Evolutionary conservation across 2,888 invertebrate species (phyloP).

Genomic region (Machimus rusticus): DNA sequence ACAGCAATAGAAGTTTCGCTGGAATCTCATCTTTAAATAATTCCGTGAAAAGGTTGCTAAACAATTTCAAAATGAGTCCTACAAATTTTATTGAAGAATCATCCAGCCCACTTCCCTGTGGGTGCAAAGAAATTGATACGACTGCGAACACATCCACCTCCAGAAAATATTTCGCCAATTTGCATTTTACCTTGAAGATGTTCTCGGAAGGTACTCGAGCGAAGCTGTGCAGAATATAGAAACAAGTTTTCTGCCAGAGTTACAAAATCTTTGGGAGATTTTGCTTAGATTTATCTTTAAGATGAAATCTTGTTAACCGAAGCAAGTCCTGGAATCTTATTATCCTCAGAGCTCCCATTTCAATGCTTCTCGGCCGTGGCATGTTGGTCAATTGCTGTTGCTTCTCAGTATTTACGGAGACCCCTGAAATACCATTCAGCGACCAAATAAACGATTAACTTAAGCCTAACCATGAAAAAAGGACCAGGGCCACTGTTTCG

Average conservation of each 20-base stretch:
- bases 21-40: neutral
- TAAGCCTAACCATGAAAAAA: slow-evolving; percentile 42
- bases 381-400: slow-evolving; percentile 38
- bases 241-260: neutral
- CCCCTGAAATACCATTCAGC: slow-evolving; percentile 34
- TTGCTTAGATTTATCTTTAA: slow-evolving; percentile 25
- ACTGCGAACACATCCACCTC: neutral
- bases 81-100: neutral
- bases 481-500: neutral
- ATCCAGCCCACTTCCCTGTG: neutral
- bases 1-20: neutral
- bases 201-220: neutral
- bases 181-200: neutral
- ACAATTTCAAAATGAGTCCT: neutral
- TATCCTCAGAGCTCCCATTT: slow-evolving; percentile 38
- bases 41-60: neutral
- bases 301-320: slow-evolving; percentile 38
- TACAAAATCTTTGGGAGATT: neutral
- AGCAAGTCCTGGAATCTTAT: slow-evolving; percentile 36
- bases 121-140: neutral
- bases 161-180: neutral
- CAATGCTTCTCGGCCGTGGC: slow-evolving; percentile 9
- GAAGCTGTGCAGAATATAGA: neutral
- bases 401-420: slow-evolving; percentile 1
- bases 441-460: slow-evolving; percentile 42